Conservation (phyloP, 2,797 vertebrate species). For the Sparus aurata region DNA sequence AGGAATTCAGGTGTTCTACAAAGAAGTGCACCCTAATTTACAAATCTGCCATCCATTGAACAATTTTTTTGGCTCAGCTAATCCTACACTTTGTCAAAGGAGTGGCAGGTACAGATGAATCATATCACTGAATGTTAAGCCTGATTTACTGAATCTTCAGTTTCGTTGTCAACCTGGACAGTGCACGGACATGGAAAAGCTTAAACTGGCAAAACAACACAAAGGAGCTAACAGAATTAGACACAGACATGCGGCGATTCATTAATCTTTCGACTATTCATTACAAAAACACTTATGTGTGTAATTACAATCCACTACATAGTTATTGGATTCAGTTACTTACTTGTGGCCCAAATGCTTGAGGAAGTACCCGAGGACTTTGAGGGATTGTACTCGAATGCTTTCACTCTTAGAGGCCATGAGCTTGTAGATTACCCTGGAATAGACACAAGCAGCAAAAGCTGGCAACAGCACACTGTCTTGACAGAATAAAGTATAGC, state of each 20-base stretch:
- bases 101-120: constrained; percentile 29
- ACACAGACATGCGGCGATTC: neutral
- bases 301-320: constrained; percentile 19
- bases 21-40: constrained; percentile 44
- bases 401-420: constrained; percentile 97
- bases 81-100: constrained; percentile 19
- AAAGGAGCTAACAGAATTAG: neutral
- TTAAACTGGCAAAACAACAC: neutral
- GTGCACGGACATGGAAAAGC: neutral
- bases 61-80: constrained; percentile 24
- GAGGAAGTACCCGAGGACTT: constrained; percentile 97
- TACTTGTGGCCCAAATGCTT: constrained; percentile 98
- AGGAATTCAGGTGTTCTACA: constrained; percentile 52
- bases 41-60: constrained; percentile 52
- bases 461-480: constrained; percentile 50
- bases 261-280: constrained; percentile 16
- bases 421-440: constrained; percentile 97
- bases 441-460: constrained; percentile 65
- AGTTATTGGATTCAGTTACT: constrained; percentile 74
- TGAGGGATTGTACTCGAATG: constrained; percentile 97
- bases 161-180: constrained; percentile 1
- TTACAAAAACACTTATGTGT: constrained; percentile 10
- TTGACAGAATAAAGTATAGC: constrained; percentile 54
- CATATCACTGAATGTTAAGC: constrained; percentile 16
- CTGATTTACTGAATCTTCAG: constrained; percentile 12